Percentiles rank a stretch among this genome's conserved stretches.
phyloP scores from a whole-genome alignment of 1,140 invertebrate species.

The Planococcus citri region DNA sequence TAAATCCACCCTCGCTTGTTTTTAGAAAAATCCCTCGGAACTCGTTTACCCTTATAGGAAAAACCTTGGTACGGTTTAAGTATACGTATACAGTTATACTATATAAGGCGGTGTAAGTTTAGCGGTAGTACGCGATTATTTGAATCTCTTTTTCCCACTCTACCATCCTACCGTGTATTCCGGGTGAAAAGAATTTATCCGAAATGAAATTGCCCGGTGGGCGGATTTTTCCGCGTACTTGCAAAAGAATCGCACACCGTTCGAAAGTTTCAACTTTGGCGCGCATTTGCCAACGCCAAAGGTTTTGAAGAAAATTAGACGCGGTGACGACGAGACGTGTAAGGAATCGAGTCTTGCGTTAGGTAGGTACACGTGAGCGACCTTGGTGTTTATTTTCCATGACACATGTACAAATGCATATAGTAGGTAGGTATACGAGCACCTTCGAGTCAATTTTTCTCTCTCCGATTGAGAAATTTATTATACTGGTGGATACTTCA shows the following conservation, averaged over 20 bases:
- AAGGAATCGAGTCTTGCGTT: background rate
- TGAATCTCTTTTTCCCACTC: background rate
- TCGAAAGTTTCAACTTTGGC: too few relatives aligned
- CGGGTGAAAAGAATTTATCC: background rate
- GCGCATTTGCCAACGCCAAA: too few relatives aligned
- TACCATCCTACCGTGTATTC: background rate
- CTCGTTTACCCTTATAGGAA: slow-evolving; percentile 11
- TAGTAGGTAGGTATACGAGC: too few relatives aligned
- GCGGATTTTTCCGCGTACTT: background rate
- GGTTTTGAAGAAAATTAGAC: too few relatives aligned
- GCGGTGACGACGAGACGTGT: too few relatives aligned
- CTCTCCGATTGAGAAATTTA: too few relatives aligned
- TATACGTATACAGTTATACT: too few relatives aligned
- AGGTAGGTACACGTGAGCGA: background rate
- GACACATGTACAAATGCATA: too few relatives aligned
- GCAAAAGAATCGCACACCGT: too few relatives aligned
- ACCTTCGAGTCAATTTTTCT: too few relatives aligned
- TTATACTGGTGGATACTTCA: too few relatives aligned
- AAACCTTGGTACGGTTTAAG: background rate
- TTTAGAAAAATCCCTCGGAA: slow-evolving; percentile 13
- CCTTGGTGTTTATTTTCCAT: background rate
- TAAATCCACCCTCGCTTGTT: slow-evolving; percentile 8
- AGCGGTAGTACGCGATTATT: background rate
- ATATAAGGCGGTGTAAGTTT: background rate
- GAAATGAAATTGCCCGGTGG: slow-evolving; percentile 2